Conservation (phyloP, 1,140 invertebrate species). For the Bombus ignitus region DNA sequence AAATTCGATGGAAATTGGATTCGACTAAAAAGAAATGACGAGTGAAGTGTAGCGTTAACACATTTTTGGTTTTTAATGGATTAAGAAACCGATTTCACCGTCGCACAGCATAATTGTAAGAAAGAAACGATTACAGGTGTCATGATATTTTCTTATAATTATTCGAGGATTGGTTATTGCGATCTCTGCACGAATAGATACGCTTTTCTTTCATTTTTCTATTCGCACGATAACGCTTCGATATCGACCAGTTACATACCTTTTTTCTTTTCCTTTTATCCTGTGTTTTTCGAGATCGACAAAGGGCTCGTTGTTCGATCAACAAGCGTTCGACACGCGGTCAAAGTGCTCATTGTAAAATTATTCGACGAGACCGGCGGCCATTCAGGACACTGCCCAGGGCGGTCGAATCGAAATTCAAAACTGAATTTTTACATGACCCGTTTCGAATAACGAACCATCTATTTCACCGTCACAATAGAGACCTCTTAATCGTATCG, state of each 20-base stretch:
- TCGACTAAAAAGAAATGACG: too few species aligned
- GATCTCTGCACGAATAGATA: too few species aligned
- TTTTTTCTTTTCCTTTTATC: neutral
- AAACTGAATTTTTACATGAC: neutral
- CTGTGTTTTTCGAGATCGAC: neutral
- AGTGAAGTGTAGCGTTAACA: too few species aligned
- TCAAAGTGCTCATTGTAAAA: constrained; percentile 30
- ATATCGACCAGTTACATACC: neutral
- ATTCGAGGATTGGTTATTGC: neutral
- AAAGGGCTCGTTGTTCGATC: constrained; percentile 18
- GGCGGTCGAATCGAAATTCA: constrained; percentile 10
- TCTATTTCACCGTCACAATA: neutral
- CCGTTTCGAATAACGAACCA: neutral
- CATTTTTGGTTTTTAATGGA: too few species aligned
- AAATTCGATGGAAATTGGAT: too few species aligned
- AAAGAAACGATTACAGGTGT: too few species aligned
- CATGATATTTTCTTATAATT: too few species aligned
- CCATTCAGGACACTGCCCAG: neutral
- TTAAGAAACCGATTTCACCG: too few species aligned
- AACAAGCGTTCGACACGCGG: neutral
- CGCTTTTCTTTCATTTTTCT: neutral
- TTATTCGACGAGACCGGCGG: constrained; percentile 8
- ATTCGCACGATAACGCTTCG: neutral
- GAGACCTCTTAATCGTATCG: neutral
- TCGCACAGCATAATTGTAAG: too few species aligned